phyloP scores from a whole-genome alignment of 2,113 vertebrate genomes.

The Gulo gulo region DNA sequence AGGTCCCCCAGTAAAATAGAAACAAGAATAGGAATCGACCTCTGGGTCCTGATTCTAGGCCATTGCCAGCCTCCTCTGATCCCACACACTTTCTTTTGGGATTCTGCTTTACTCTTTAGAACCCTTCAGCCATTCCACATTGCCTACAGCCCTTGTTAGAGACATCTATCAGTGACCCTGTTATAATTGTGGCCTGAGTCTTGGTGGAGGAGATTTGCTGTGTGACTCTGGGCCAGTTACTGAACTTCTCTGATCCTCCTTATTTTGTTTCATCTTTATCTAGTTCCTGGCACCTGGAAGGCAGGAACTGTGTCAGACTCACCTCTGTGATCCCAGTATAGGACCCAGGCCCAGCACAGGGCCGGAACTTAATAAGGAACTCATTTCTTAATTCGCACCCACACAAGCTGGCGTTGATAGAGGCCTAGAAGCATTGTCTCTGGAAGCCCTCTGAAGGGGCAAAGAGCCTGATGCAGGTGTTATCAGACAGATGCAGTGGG shows the following conservation, averaged over 20 bases:
- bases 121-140: neutral
- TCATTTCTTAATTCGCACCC: neutral
- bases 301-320: neutral
- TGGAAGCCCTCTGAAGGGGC: neutral
- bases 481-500: neutral
- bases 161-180: neutral
- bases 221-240: neutral
- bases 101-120: neutral
- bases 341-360: neutral
- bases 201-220: neutral
- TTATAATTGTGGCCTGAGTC: neutral
- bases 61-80: neutral
- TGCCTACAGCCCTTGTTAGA: neutral
- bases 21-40: neutral
- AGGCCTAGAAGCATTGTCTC: neutral
- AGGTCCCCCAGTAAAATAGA: neutral
- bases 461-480: neutral
- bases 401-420: neutral
- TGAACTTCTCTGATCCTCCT: neutral
- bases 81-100: neutral
- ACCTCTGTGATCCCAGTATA: neutral
- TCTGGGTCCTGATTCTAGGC: neutral
- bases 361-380: neutral
- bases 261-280: slow-evolving; percentile 12
- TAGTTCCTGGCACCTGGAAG: neutral